Base-by-base conservation (phyloP, 1,140 invertebrate species). In the Rhyacophila brunnea region DNA sequence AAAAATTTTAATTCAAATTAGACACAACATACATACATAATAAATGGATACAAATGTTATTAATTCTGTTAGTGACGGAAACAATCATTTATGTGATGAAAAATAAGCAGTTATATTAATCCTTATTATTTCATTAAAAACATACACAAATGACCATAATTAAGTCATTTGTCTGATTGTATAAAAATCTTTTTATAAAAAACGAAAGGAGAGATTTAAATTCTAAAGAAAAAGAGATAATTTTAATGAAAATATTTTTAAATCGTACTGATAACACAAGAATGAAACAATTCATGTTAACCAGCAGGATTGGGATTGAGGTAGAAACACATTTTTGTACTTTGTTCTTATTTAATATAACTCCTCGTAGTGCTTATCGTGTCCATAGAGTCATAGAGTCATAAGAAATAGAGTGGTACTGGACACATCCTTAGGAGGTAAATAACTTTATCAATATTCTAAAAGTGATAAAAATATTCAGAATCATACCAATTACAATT, bases 311-410 rank as follows among this genome's bases (percentile, higher is more conserved):
- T 57, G 57, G 57, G 48, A 59, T 64, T 64, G 62, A 64, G 62
- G 62, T 64, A 64, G 62, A 64, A 64, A 64, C 51, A 57, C 55
- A 49, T 57, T 57, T 64, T 64, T 64, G 62, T 64, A 64, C 62
- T 64, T 64, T 52, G 56, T 64, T 60, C 58, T 64, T 64, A 64
- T 60, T 60, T 51, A 46, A 60, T 57, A 64, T 50, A 59, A 58
- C 51, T 55, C 56, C 43, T 47, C 11, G 36, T 62, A 50, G 50
- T 48, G 18, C 17, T 42, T 32, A 48, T 32, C 17, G 36, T 54
- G 38, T 38, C 47, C 56, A 7, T 42, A 56, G n/a, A n/a, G n/a
- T n/a, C n/a, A n/a, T 17, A 50, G 36, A 47, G 51, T 50, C 61
- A 58, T 62, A 62, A 62, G 60, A 57, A 48, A 58, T 23, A 18